Evolutionary conservation across 2,113 vertebrate species (phyloP), one percentile per base, ranked within the genome.

Genomic region (Cheirogaleus medius): DNA sequence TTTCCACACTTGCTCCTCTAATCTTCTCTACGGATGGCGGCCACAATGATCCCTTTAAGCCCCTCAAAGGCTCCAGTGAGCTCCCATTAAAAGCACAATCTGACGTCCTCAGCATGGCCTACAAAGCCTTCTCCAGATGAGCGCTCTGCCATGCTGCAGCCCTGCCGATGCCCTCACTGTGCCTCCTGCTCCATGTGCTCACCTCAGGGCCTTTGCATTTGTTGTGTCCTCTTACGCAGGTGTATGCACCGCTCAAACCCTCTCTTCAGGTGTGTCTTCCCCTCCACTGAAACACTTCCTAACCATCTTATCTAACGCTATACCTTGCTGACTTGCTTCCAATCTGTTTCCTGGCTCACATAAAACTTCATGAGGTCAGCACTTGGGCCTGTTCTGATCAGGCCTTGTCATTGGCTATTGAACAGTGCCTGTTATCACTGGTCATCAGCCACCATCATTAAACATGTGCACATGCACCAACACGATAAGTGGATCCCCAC

Each of bases 401-500:
- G 66, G 66, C 25, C 14, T 58, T 47, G 2, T 47, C 88, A 39
- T 37, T 5, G 0, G 15, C 23, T 23, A 1, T 4, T 8, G 29
- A 69, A 44, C 56, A 27, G 56, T 15, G 4, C 7, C 37, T 32
- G 58, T 37, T 27, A 56, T 8, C 44, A 6, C 4, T 0, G 11
- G n/a, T 23, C 34, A 7, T 6, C 11, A 0, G 25, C 15, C 27
- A 42, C 2, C 39, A 0, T 37, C 23, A 5, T 8, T 73, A 71
- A 32, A 29, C 0, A 0, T 3, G 39, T 54, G 47, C 32, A 74
- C 0, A 1, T 1, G 3, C 3, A 8, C 42, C 12, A 39, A 15
- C 5, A 14, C 1, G 29, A 10, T 29, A 37, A 63, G 8, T 7
- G 15, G 23, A 6, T 3, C 44, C 80, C 0, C 37, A 1, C 15